phyloP scores from a whole-genome alignment of 2,113 vertebrate genomes.

The Pogona vitticeps region DNA sequence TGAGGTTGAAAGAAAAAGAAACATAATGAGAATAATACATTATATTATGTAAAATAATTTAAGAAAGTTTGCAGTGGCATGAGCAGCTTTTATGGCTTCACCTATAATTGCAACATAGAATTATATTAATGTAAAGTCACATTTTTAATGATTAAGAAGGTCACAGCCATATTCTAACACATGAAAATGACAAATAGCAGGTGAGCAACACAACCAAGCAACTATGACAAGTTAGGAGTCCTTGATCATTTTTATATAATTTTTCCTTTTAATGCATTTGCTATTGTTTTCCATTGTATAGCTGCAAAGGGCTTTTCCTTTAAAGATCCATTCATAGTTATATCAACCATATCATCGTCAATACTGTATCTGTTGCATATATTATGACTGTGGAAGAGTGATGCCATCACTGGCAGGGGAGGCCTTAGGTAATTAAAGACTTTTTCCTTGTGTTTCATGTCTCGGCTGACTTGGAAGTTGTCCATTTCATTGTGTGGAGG shows the following conservation, averaged over 20 bases:
- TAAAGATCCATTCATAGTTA: background rate
- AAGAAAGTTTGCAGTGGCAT: background rate
- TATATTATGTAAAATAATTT: background rate
- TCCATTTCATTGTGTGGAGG: too few relatives aligned
- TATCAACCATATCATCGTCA: background rate
- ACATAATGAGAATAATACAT: background rate
- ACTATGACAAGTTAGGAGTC: background rate
- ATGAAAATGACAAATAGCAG: background rate
- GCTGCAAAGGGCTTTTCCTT: background rate
- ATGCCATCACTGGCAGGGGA: too few relatives aligned
- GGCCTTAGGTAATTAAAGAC: too few relatives aligned
- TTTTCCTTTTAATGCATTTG: background rate
- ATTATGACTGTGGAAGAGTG: too few relatives aligned
- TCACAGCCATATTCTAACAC: too few relatives aligned
- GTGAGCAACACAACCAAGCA: background rate
- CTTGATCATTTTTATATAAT: too few relatives aligned
- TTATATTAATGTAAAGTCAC: background rate
- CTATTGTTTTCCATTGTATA: background rate
- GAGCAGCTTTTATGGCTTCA: background rate
- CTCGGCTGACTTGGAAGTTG: too few relatives aligned
- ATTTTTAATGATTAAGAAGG: background rate
- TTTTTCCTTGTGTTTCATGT: too few relatives aligned
- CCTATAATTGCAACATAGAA: background rate
- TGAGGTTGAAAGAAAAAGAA: background rate
- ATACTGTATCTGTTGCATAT: too few relatives aligned